Conservation (phyloP, 2,888 invertebrate genomes). For the Embidobia sp. region DNA sequence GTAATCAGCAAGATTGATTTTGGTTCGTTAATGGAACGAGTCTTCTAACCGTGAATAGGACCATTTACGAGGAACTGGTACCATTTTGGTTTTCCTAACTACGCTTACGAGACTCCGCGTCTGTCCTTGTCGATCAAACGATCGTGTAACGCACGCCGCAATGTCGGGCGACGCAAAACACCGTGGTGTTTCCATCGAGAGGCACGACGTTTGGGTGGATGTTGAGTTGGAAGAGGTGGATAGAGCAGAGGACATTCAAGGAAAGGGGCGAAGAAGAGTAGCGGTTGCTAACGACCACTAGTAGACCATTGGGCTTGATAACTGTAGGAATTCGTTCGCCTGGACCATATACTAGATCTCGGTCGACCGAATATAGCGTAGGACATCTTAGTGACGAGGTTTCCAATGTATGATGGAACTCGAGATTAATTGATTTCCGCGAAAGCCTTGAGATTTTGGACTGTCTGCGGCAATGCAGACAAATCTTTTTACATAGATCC, state of each 20-base stretch:
- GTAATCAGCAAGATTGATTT: constrained; percentile 29
- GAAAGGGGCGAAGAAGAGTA: constrained; percentile 44
- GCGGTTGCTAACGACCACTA: constrained; percentile 79
- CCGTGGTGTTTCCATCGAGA: constrained; percentile 20
- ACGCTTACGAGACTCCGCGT: constrained; percentile 65
- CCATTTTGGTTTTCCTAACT: constrained; percentile 73
- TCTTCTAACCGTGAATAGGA: constrained; percentile 68
- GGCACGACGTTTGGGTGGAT: constrained; percentile 45
- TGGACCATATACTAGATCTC: constrained; percentile 64
- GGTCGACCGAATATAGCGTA: constrained; percentile 74
- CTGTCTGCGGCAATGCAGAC: no score
- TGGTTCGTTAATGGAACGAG: constrained; percentile 74
- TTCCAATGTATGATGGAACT: constrained; percentile 19
- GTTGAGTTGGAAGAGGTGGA: constrained; percentile 50
- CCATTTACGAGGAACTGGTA: constrained; percentile 69
- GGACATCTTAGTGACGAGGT: constrained; percentile 35
- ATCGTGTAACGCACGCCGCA: constrained; percentile 42
- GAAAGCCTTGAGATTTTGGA: no score
- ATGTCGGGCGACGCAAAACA: constrained; percentile 43
- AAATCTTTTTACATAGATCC: no score
- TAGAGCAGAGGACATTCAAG: constrained; percentile 43
- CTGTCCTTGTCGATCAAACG: constrained; percentile 54
- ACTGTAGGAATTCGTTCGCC: constrained; percentile 73
- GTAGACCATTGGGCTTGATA: constrained; percentile 77
- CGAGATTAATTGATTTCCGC: no score